Evolutionary conservation across 2,888 invertebrate genomes (phyloP).

Genomic region (Tethea ocularis): DNA sequence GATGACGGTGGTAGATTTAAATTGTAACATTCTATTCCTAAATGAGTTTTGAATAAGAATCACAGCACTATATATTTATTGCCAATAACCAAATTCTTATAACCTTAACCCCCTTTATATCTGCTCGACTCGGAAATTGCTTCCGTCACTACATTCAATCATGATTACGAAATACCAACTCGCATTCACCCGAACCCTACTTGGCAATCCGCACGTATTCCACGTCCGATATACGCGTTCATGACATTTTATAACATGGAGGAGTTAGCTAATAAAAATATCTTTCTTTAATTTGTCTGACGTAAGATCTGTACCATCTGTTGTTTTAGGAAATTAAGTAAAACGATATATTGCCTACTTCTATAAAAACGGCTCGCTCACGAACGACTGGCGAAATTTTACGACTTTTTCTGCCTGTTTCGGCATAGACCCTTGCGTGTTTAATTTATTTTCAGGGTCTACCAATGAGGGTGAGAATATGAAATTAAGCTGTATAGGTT

Average conservation of each 20-base stretch:
- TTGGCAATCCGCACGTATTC: background rate
- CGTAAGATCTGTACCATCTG: background rate
- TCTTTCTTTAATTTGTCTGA: background rate
- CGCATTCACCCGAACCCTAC: background rate
- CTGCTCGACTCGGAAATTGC: background rate
- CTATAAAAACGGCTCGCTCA: background rate
- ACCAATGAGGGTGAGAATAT: constrained; percentile 1
- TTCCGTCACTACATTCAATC: background rate
- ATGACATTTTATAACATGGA: background rate
- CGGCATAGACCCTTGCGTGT: background rate
- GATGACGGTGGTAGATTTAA: too few relatives aligned
- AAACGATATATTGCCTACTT: background rate
- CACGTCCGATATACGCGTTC: background rate
- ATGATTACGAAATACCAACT: background rate
- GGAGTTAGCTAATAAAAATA: background rate
- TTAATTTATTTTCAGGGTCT: constrained; percentile 2
- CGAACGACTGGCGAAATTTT: background rate
- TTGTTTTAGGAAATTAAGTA: background rate
- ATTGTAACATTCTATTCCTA: too few relatives aligned
- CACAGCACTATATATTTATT: background rate
- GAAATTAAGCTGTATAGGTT: constrained; percentile 4
- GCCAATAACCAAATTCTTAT: background rate
- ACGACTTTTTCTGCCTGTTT: background rate
- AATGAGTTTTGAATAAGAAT: too few relatives aligned
- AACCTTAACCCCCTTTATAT: background rate